Base-by-base conservation (phyloP, 1,140 invertebrate genomes). In the Lepidurus arcticus region DNA sequence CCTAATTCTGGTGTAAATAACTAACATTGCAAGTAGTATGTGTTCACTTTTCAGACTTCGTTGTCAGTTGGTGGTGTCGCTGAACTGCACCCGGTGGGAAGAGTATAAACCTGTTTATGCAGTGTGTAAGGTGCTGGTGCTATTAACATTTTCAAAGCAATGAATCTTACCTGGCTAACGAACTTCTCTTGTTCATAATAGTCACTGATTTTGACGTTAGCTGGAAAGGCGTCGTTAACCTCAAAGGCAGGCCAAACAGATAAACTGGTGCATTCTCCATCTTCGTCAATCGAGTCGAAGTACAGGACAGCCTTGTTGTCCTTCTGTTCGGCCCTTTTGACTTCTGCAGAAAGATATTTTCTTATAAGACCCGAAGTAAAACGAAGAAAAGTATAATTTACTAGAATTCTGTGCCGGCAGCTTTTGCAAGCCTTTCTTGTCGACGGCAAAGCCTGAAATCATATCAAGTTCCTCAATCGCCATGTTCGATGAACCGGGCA, bases 391-490 rank as follows among this genome's bases (percentile, higher is more conserved):
- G 1, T 16, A 16, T n/a, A 10, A 13, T 7, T 65, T 45, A 42
- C 74, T 43, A 34, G 44, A 11, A 24, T 76, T 76, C 26, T 44
- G 16, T 9, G 26, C 2, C 7, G 42, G 75, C 76, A 82, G 77
- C 44, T 79, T 77, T 79, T 88, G 86, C 1, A 90, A 83, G 8
- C 84, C 84, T 0, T 84, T 81, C 34, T 87, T 87, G 77, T 90
- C 88, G 0, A 89, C 87, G 8, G 86, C 84, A 83, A 88, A 92
- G 0, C 90, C 90, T 16, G 89, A 89, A 11, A 91, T 88, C 85
- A 91, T 88, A n/a, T 86, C 84, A 1, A 91, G 84, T 80, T 91
- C 90, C 21, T 91, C 80, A 3, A 91, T 83, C 77, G 89, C 89
- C 90, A 92, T 91, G 82, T 90, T 90, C 4, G 86, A 86, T 65